phyloP scores from a whole-genome alignment of 2,888 invertebrate species.

The Timandra comae region DNA sequence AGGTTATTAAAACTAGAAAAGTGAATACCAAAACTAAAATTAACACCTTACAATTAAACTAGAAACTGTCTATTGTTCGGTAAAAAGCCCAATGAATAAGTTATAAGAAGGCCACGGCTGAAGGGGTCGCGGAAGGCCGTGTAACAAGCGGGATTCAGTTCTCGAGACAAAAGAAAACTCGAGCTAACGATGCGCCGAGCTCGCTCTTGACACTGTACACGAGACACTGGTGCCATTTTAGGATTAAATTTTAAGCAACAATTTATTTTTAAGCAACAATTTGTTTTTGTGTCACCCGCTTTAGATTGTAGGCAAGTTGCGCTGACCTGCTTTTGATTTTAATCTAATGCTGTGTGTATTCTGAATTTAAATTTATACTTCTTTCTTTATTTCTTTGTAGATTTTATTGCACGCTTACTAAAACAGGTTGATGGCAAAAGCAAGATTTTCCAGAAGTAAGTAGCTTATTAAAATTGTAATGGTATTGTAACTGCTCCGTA shows the following conservation, averaged over 20 bases:
- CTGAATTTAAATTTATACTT: no score
- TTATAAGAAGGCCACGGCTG: conserved; percentile 46
- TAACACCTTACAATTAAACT: conserved; percentile 6
- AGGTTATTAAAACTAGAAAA: no score
- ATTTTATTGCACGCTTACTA: no score
- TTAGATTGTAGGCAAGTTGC: neutral
- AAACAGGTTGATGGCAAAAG: no score
- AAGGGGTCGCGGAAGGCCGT: conserved; percentile 51
- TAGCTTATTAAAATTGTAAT: no score
- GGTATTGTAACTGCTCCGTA: no score
- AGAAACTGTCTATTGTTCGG: conserved; percentile 11
- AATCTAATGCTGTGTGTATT: no score
- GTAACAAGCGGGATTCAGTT: conserved; percentile 48
- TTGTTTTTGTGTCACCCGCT: conserved; percentile 23
- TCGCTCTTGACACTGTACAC: conserved; percentile 42
- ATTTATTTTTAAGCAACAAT: conserved; percentile 24
- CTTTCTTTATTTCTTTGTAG: no score
- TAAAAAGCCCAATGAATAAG: conserved; percentile 51
- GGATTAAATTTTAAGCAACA: conserved; percentile 26
- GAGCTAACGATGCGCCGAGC: conserved; percentile 53
- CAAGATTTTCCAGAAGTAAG: no score
- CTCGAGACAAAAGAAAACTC: conserved; percentile 62
- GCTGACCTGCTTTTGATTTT: neutral
- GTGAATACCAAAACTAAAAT: neutral
- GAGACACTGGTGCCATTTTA: conserved; percentile 23